Evolutionary conservation across 2,797 vertebrate genomes (phyloP).

Genomic region (Eremophila alpestris): DNA sequence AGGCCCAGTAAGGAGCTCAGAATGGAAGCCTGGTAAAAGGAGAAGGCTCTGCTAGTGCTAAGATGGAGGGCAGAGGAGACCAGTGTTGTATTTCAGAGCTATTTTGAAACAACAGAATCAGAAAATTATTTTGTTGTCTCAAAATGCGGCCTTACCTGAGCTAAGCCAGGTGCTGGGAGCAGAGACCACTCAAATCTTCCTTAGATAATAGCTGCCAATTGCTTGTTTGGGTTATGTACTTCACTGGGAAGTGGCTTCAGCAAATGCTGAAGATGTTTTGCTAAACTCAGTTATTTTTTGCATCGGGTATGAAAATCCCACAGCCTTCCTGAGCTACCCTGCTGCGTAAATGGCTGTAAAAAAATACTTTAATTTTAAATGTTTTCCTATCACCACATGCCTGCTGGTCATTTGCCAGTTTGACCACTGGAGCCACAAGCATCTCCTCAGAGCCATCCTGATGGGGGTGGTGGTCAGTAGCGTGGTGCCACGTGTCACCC

Average conservation of each 20-base stretch:
- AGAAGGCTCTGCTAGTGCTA: background rate
- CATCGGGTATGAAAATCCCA: background rate
- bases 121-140: background rate
- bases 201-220: background rate
- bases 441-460: background rate
- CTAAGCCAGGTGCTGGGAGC: background rate
- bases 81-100: background rate
- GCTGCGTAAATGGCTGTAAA: background rate
- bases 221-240: background rate
- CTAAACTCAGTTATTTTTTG: background rate
- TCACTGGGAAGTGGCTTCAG: background rate
- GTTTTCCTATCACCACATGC: background rate
- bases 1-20: background rate
- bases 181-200: background rate
- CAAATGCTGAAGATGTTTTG: background rate
- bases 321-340: background rate
- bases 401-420: background rate
- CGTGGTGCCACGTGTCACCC: background rate
- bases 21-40: background rate
- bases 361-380: background rate
- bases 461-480: background rate
- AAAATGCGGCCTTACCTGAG: background rate
- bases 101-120: background rate
- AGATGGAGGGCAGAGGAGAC: background rate
- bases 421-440: background rate